A percentile compares a stretch with the other conserved stretches of the same genome.
Evolutionary conservation across 2,888 invertebrate species (phyloP).

Genomic region (Drosophila paranaensis): DNA sequence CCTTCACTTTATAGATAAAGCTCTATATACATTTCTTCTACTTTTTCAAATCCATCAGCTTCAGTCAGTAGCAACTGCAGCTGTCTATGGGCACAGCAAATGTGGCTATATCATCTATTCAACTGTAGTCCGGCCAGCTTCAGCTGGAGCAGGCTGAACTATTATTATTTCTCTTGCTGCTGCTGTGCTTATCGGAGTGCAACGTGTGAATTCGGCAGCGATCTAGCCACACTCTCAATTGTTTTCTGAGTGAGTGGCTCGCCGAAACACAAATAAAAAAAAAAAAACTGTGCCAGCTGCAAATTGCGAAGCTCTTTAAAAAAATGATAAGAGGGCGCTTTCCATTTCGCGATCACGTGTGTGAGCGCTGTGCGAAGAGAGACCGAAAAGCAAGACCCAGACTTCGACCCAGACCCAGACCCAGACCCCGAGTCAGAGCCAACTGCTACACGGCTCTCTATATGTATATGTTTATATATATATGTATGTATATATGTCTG

Average conservation of each 20-base stretch:
- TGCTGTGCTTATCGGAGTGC: slow-evolving; percentile 25
- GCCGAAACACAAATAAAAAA: slow-evolving; percentile 13
- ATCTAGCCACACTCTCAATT: slow-evolving; percentile 44
- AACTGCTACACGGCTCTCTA: slow-evolving; percentile 6
- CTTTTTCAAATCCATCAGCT: background rate
- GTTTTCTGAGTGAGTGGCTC: slow-evolving; percentile 20
- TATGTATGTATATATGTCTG: background rate
- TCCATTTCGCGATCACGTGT: slow-evolving; percentile 75
- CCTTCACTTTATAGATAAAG: no score
- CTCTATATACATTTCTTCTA: no score
- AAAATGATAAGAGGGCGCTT: slow-evolving; percentile 63
- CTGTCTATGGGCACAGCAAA: background rate
- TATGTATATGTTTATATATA: background rate
- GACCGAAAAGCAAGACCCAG: slow-evolving; percentile 22
- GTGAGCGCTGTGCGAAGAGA: slow-evolving; percentile 6
- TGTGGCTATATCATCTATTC: background rate
- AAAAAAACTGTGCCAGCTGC: slow-evolving; percentile 47
- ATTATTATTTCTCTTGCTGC: background rate
- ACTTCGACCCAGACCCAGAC: slow-evolving; percentile 10
- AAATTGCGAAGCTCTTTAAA: slow-evolving; percentile 28
- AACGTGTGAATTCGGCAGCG: slow-evolving; percentile 42
- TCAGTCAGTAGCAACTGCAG: background rate
- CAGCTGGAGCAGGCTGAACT: background rate
- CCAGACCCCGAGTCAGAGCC: slow-evolving; percentile 8
- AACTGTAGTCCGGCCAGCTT: background rate